Base-by-base conservation (phyloP, 1,140 invertebrate species). In the Apocrypta bakeri region DNA sequence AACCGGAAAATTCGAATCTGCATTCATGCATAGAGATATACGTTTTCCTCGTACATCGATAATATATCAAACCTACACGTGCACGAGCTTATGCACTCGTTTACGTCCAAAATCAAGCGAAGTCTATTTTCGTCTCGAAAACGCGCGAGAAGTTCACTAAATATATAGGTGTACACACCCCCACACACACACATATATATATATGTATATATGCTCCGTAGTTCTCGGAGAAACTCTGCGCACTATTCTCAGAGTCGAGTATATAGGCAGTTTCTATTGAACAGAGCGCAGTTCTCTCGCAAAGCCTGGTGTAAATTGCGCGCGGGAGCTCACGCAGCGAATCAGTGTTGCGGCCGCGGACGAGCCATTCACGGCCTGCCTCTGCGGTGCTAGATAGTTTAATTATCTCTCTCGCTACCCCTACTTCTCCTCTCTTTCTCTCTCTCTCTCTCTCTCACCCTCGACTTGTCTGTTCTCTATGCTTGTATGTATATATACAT, bases 361-460 rank as follows among this genome's bases (percentile, higher is more conserved):
- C 71, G 79, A 69, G 56, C 69, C 71, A 68, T 73, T 81, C 40
- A 33, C 48, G 71, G 8, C 63, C 73, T 72, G 82, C 82, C 85
- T 87, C 77, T 69, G 86, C 61, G 76, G 84, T 84, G 84, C 85
- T 66, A 82, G 87, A 87, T 88, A 87, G 87, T 87, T 88, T 88
- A 88, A 89, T 89, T 89, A 87, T 83, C 83, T 85, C 86, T 85
- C 86, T 14, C n/a, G n/a, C n/a, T n/a, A n/a, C n/a, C n/a, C n/a
- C n/a, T n/a, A n/a, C n/a, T n/a, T n/a, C n/a, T n/a, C n/a, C 31
- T 17, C 68, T 33, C 33, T 37, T 9, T 2, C 33, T 37, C 33
- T 37, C 33, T 83, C 83, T 85, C 86, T 84, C 85, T 14, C 21
- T 17, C 17, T 56, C 48, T 56, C 14, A 1, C 48, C 0, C 14